A percentile compares a stretch with the other conserved stretches of the same genome.
Evolutionary conservation across 2,888 invertebrate species (phyloP).

Genomic region (Frankliniella fusca): DNA sequence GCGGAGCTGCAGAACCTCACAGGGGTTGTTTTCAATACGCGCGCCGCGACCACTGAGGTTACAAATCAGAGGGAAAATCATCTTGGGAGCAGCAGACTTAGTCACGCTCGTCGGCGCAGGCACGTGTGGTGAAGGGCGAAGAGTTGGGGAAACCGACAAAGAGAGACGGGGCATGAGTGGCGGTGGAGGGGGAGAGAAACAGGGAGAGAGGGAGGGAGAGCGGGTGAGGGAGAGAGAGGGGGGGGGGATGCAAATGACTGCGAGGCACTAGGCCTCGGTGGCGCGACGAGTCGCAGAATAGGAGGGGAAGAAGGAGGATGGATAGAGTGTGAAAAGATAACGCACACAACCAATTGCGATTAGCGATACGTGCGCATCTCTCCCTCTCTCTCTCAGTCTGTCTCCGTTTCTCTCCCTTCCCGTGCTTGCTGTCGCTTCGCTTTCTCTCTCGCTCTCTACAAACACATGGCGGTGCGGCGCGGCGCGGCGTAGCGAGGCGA

Average conservation of each 20-base stretch:
- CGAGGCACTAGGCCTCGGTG: too few species aligned
- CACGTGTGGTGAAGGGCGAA: not conserved
- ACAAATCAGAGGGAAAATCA: not conserved
- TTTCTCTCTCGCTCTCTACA: not conserved
- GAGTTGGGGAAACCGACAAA: not conserved
- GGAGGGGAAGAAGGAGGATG: not conserved
- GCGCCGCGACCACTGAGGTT: not conserved
- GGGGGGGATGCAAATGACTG: not conserved
- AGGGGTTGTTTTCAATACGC: too few species aligned
- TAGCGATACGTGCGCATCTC: not conserved
- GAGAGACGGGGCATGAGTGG: not conserved
- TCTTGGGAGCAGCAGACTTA: not conserved
- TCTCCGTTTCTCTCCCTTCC: not conserved
- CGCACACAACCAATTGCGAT: conserved; percentile 26
- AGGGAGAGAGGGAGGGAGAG: not conserved
- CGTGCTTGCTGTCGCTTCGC: not conserved
- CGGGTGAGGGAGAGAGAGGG: not conserved
- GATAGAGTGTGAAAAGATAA: conserved; percentile 26
- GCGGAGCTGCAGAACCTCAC: not conserved
- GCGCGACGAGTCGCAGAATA: too few species aligned
- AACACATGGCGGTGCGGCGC: not conserved
- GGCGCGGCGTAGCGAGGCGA: not conserved
- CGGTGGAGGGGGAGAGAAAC: not conserved
- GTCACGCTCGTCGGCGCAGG: not conserved
- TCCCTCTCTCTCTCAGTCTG: not conserved